Evolutionary conservation across 1,140 invertebrate genomes (phyloP).

Genomic region (Venturia canescens): DNA sequence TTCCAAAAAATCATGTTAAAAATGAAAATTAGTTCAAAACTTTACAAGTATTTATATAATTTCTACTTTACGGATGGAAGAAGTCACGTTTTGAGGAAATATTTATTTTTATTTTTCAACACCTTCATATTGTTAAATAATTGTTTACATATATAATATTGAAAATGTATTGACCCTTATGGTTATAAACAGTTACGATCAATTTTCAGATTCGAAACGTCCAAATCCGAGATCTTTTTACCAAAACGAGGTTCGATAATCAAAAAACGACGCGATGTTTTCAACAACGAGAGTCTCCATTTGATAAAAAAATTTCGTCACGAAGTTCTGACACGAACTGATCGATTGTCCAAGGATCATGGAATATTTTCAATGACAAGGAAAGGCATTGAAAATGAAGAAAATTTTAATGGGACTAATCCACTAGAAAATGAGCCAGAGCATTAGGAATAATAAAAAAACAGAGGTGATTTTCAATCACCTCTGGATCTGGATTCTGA

Average conservation of each 20-base stretch:
- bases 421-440: neutral
- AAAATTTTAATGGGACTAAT: neutral
- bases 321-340: neutral
- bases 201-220: no score
- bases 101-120: no score
- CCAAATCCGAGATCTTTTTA: neutral
- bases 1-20: no score
- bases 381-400: neutral
- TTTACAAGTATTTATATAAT: no score
- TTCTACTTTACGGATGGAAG: no score
- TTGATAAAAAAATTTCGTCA: conserved; percentile 23
- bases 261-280: neutral
- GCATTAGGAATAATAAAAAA: neutral
- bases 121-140: no score
- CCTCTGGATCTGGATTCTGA: no score
- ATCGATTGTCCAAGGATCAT: neutral
- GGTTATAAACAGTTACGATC: neutral
- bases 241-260: neutral
- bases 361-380: neutral
- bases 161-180: no score
- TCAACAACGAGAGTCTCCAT: conserved; percentile 10
- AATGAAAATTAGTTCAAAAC: no score
- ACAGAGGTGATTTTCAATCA: no score
- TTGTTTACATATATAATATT: no score
- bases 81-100: no score